Evolutionary conservation across 2,113 vertebrate species (phyloP), one percentile per base, ranked within the genome.

Genomic region (Hippocampus guttulatus): DNA sequence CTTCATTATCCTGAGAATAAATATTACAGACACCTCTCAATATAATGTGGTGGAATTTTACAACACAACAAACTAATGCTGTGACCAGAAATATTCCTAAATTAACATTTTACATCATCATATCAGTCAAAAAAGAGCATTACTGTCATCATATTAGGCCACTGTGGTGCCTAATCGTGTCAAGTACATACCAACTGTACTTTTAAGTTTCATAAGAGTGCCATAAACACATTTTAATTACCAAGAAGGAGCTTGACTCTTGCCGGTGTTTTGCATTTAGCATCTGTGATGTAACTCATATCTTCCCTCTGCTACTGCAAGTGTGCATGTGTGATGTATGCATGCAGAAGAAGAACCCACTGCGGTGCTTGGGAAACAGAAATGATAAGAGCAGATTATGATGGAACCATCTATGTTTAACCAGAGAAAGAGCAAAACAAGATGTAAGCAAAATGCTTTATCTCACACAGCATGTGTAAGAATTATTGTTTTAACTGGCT

Each of bases 401-500:
- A 69, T 25, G 40, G 21, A 62, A 51, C 30, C 77, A 70, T 70
- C 52, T 33, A 38, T 70, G 73, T 74, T 73, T 20, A 73, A 30
- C 27, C 18, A 60, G 33, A 51, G 43, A 4, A 51, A 51, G 47
- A 18, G 47, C 11, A 52, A 52, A 67, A 30, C 30, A 30, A 57
- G 60, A 75, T 66, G 70, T 80, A 75, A 77, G 76, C 79, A 64
- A 78, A 64, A 16, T 6, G 18, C 16, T 51, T 18, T 51, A 18
- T 51, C 27, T 27, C 27, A 27, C 47, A 70, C 74, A 69, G 84
- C 64, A 81, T 79, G 78, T 83, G 73, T 71, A 76, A 57, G 54
- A 74, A 75, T 84, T 82, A 73, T 70, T 70, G 66, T 78, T 84
- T 75, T 82, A 85, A 88, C 80, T 88, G 71, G 69, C 78, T 84